Base-by-base conservation (phyloP, 2,888 invertebrate species). In the Phasia obesa region DNA sequence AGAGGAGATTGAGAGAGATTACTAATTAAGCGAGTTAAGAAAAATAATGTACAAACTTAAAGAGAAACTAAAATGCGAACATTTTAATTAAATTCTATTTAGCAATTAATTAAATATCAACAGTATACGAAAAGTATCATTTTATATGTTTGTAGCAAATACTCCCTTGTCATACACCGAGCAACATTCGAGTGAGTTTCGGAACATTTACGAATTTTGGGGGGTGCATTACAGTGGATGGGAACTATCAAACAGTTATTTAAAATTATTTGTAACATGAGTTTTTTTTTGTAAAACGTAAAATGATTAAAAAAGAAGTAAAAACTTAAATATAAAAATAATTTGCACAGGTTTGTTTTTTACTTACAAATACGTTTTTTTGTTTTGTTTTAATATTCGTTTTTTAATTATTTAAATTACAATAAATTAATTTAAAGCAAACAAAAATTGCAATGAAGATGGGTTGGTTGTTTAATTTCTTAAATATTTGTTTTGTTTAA, bases 271-370 rank as follows among this genome's bases (percentile, higher is more conserved):
- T 82, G 65, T 80, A 79, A 81, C 86, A 86, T 84, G 82, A 81
- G 70, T 74, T 55, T 76, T 51, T 42, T 70, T 55, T 65, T 17
- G n/a, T n/a, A n/a, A n/a, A n/a, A n/a, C 44, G 3, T 11, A 57
- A 65, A 77, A 74, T 25, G 21, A 49, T 65, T 55, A 44, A 69
- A 85, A 87, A 85, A 87, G 88, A 85, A 85, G 85, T 75, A 67
- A 83, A 83, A 81, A 71, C 74, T 67, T 77, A 84, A 55, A 86
- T 62, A 62, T 76, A 64, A 84, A 85, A 81, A 77, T 86, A 85
- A 79, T 86, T 85, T 86, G 83, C 80, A 81, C 75, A 85, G 76
- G 77, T 80, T 80, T 75, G 78, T 83, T 82, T 82, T 67, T 79
- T 81, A 84, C 83, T 84, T 79, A 84, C 69, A 67, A 17, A 27